These are phyloP conservation scores for Danaus melanippus DNA, from an alignment of 1,140 invertebrate species.

Conservation along the genomic window DNA sequence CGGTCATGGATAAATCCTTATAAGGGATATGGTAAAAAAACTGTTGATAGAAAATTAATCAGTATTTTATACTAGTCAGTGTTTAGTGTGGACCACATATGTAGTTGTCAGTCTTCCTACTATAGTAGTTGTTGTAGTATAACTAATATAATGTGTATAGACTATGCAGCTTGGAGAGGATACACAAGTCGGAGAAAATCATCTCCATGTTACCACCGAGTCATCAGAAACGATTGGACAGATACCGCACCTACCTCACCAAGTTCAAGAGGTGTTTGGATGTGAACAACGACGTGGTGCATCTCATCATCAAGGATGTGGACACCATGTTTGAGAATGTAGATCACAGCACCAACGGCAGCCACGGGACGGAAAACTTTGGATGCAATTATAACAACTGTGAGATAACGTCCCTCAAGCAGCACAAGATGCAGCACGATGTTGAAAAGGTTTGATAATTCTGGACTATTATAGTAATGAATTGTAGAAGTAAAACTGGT, in stretches of 20 bases:
- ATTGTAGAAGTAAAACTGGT: too few relatives aligned
- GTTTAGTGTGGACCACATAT: too few relatives aligned
- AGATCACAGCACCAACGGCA: conserved; percentile 39
- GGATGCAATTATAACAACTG: conserved; percentile 60
- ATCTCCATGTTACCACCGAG: conserved; percentile 80
- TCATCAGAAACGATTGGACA: conserved; percentile 83
- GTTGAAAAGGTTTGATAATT: conserved; percentile 50
- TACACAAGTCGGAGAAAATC: conserved; percentile 83
- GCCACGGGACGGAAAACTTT: conserved; percentile 45
- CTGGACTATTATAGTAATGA: too few relatives aligned
- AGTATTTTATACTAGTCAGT: too few relatives aligned
- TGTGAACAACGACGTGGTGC: conserved; percentile 88
- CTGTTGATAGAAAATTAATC: too few relatives aligned
- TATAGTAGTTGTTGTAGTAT: too few relatives aligned
- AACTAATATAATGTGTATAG: conserved; percentile 13
- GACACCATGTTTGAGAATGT: conserved; percentile 83
- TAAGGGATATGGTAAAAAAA: too few relatives aligned
- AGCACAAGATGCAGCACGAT: conserved; percentile 65
- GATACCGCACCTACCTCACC: conserved; percentile 84
- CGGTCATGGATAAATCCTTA: too few relatives aligned
- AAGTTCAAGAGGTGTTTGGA: conserved; percentile 85
- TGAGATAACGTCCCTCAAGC: conserved; percentile 48
- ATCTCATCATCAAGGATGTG: conserved; percentile 86
- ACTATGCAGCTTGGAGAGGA: conserved; percentile 74
- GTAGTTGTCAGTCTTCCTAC: too few relatives aligned